Percentiles rank a stretch among this genome's conserved stretches.
These are phyloP conservation scores for Cephus rjabovi DNA, from an alignment of 2,888 invertebrate species.

Conservation along the genomic window DNA sequence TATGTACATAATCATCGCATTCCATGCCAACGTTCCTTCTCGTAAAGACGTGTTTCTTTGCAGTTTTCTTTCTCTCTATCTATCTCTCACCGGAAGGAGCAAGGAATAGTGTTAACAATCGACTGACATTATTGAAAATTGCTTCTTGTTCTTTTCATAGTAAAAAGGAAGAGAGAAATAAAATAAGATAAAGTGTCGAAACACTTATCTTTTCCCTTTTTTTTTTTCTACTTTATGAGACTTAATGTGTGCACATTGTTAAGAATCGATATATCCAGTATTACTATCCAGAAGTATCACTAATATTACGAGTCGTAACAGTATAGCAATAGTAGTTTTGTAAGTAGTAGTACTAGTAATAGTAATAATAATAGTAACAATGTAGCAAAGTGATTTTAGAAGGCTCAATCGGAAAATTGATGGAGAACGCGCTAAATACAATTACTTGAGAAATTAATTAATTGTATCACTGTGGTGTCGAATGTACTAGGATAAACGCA, in stretches of 20 bases:
- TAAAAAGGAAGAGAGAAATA: background rate
- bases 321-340: background rate
- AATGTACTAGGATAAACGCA: background rate
- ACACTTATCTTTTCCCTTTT: background rate
- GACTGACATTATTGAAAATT: background rate
- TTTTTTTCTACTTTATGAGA: background rate
- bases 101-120: background rate
- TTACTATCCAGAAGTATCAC: background rate
- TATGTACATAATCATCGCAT: constrained; percentile 30
- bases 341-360: background rate
- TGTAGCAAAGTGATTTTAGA: background rate
- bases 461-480: background rate
- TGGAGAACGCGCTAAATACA: background rate
- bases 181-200: background rate
- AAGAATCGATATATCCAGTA: background rate
- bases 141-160: background rate
- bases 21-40: constrained; percentile 24
- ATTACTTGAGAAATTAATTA: background rate
- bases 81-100: background rate
- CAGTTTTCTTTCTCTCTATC: background rate
- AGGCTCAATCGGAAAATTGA: background rate
- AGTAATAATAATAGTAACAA: background rate
- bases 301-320: background rate
- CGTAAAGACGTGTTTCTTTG: background rate
- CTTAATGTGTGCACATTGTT: background rate